A percentile compares a stretch with the other conserved stretches of the same genome.
Conservation (phyloP, 2,888 invertebrate genomes). For the Electrophaes corylata region DNA sequence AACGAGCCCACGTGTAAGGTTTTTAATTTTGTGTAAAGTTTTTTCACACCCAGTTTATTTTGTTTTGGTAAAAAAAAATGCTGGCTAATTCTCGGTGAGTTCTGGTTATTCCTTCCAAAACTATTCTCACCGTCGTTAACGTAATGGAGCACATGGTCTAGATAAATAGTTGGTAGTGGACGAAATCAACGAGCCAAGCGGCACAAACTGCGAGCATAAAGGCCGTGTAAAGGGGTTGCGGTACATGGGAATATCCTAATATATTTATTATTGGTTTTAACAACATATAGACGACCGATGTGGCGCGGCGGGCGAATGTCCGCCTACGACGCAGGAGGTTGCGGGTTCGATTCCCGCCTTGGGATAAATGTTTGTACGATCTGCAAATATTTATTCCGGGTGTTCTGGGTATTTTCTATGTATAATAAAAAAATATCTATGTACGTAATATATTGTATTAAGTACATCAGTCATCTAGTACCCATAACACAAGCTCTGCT, state of each 20-base stretch:
- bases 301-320: no score
- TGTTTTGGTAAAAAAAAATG: constrained; percentile 41
- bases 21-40: not conserved
- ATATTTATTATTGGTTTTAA: constrained; percentile 34
- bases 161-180: constrained; percentile 69
- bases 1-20: no score
- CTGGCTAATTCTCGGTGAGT: constrained; percentile 53
- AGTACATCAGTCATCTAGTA: no score
- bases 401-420: no score
- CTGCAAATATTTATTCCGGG: no score
- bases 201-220: constrained; percentile 52
- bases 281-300: no score
- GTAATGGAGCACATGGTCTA: constrained; percentile 68
- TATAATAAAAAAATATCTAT: no score
- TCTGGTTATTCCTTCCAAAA: constrained; percentile 65
- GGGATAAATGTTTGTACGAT: no score
- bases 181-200: constrained; percentile 63
- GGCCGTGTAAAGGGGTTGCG: constrained; percentile 47
- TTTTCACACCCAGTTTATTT: constrained; percentile 3
- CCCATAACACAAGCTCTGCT: no score
- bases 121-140: constrained; percentile 71
- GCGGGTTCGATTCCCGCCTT: no score
- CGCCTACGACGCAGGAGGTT: no score
- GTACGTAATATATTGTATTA: no score
- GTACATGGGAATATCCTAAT: constrained; percentile 48